These are phyloP conservation scores for Epistrophella euchroma DNA, from an alignment of 2,888 invertebrate species.

Conservation along the genomic window DNA sequence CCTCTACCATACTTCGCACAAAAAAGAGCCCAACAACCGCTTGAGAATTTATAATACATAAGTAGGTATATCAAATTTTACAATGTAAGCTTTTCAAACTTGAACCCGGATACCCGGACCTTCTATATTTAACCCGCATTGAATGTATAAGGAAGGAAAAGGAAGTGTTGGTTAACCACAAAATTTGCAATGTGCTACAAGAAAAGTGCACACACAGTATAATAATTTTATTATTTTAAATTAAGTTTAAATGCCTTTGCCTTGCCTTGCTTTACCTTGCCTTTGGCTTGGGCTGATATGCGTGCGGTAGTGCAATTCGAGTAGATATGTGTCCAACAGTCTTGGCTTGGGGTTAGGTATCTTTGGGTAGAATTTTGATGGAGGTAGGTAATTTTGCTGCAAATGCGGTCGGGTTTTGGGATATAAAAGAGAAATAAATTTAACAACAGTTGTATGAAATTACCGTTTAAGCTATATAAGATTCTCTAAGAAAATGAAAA, in stretches of 20 bases:
- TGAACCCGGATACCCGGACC: neutral
- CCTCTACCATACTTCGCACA: constrained; percentile 7
- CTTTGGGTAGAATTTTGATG: neutral
- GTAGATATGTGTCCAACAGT: too few relatives aligned
- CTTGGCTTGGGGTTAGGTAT: neutral
- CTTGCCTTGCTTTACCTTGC: neutral
- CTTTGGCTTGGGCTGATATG: neutral
- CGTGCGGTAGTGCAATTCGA: neutral
- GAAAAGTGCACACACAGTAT: constrained; percentile 29
- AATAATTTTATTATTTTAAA: constrained; percentile 39
- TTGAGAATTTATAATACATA: constrained; percentile 63
- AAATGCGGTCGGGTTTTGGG: constrained; percentile 5
- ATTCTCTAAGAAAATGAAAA: neutral
- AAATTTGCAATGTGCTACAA: constrained; percentile 61
- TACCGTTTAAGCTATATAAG: constrained; percentile 12
- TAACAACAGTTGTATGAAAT: constrained; percentile 45
- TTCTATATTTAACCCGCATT: neutral
- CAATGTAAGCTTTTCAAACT: constrained; percentile 30
- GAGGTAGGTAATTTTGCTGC: neutral
- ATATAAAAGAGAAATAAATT: constrained; percentile 55
- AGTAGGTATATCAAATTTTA: constrained; percentile 51
- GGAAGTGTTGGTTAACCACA: constrained; percentile 47
- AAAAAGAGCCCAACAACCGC: constrained; percentile 48
- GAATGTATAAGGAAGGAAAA: constrained; percentile 1
- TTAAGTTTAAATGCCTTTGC: constrained; percentile 30